Percentiles rank a stretch among this genome's conserved stretches.
These are phyloP conservation scores for Melanophora roralis DNA, from an alignment of 2,888 invertebrate species.

Conservation along the genomic window DNA sequence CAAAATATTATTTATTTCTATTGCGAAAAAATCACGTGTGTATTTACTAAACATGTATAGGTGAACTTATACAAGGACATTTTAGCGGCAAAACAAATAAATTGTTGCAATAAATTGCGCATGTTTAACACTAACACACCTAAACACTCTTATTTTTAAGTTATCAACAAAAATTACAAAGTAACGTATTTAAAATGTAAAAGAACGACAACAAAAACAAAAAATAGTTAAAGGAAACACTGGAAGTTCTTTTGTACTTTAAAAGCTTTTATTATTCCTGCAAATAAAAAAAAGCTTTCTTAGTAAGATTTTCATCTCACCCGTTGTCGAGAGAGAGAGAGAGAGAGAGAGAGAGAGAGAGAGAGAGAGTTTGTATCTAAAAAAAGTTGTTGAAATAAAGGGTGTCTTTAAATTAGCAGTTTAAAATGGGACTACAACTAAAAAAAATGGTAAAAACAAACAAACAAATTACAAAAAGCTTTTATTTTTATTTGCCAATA, in stretches of 20 bases:
- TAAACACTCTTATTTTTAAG: neutral
- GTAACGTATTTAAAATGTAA: neutral
- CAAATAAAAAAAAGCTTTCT: neutral
- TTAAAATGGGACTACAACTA: too few species aligned
- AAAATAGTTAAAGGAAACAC: constrained; percentile 24
- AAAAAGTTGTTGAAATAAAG: too few species aligned
- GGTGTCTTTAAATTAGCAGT: too few species aligned
- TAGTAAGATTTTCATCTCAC: neutral
- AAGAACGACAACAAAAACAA: neutral
- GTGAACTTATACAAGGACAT: constrained; percentile 64
- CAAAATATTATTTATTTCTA: neutral
- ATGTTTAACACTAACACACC: constrained; percentile 31
- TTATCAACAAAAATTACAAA: neutral
- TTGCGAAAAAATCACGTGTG: constrained; percentile 1
- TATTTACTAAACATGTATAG: constrained; percentile 33
- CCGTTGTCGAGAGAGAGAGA: neutral
- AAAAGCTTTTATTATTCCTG: constrained; percentile 25
- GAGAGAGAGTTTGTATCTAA: neutral
- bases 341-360: neutral
- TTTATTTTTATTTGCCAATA: neutral
- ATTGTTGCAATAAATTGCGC: constrained; percentile 34
- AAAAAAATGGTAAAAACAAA: too few species aligned
- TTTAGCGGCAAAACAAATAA: constrained; percentile 60
- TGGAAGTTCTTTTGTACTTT: neutral
- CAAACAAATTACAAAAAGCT: too few species aligned